A percentile compares a stretch with the other conserved stretches of the same genome.
These are phyloP conservation scores for Andrena praecox DNA, from an alignment of 2,888 invertebrate genomes.

Conservation along the genomic window DNA sequence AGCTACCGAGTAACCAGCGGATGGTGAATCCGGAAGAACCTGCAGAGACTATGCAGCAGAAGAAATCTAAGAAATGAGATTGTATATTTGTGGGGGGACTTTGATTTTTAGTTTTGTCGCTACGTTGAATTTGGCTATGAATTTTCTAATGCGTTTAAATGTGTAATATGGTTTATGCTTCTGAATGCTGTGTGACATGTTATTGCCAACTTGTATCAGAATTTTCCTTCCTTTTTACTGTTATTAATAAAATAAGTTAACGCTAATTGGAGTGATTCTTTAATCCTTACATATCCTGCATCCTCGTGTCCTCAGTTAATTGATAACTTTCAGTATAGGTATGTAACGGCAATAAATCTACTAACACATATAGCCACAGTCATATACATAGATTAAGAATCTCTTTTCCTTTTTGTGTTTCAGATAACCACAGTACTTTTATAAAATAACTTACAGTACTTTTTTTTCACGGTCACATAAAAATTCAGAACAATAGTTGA, in stretches of 20 bases:
- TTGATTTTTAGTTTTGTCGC: background rate
- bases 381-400: too few relatives aligned
- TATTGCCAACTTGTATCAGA: background rate
- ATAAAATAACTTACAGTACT: too few relatives aligned
- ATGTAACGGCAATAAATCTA: background rate
- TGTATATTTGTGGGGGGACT: background rate
- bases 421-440: too few relatives aligned
- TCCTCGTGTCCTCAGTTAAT: background rate
- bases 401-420: too few relatives aligned
- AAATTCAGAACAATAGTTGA: too few relatives aligned
- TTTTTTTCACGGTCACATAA: too few relatives aligned
- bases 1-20: background rate
- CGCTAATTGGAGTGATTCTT: background rate
- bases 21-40: background rate
- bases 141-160: background rate
- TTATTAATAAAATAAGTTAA: slow-evolving; percentile 15
- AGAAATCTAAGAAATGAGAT: slow-evolving; percentile 33
- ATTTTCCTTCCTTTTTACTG: background rate
- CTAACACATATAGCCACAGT: too few relatives aligned
- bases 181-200: background rate
- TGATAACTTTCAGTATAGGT: background rate
- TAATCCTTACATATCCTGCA: background rate
- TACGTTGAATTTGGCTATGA: background rate
- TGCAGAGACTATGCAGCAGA: background rate
- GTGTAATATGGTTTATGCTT: background rate